phyloP scores from a whole-genome alignment of 2,113 vertebrate species.

The Lycaon pictus region DNA sequence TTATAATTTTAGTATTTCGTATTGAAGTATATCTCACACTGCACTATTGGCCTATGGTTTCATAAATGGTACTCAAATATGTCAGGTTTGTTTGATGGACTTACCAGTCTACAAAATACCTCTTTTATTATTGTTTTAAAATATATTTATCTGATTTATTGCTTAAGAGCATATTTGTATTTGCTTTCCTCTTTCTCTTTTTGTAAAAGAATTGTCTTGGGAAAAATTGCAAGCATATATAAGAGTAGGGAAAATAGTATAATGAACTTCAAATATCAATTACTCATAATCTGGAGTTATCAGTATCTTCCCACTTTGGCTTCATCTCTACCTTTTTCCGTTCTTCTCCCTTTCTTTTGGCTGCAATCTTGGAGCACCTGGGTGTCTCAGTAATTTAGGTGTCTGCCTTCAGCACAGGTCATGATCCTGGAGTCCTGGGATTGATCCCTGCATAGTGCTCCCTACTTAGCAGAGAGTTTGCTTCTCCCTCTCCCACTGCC shows the following conservation, averaged over 20 bases:
- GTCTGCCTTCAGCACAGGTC: too few species aligned
- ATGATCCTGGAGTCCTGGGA: too few species aligned
- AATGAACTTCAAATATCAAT: slow-evolving; percentile 45
- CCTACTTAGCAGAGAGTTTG: too few species aligned
- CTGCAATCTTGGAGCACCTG: background rate
- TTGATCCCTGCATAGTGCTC: too few species aligned
- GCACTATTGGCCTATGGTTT: background rate
- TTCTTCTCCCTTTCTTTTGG: background rate
- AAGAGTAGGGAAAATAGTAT: background rate
- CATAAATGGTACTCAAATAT: background rate
- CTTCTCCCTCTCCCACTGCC: too few species aligned
- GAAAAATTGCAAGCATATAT: background rate
- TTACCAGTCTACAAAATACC: background rate
- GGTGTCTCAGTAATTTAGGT: too few species aligned
- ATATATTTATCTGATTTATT: background rate
- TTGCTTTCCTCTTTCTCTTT: background rate
- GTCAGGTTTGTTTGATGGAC: background rate
- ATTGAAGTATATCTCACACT: background rate
- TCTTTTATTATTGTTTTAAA: slow-evolving; percentile 41
- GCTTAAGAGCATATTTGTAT: background rate
- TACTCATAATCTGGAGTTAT: background rate
- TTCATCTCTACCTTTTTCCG: background rate
- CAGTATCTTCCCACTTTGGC: background rate
- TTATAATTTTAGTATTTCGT: slow-evolving; percentile 35
- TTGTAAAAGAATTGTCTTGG: background rate